phyloP scores from a whole-genome alignment of 2,113 vertebrate species.

The Oreocharis arfaki region DNA sequence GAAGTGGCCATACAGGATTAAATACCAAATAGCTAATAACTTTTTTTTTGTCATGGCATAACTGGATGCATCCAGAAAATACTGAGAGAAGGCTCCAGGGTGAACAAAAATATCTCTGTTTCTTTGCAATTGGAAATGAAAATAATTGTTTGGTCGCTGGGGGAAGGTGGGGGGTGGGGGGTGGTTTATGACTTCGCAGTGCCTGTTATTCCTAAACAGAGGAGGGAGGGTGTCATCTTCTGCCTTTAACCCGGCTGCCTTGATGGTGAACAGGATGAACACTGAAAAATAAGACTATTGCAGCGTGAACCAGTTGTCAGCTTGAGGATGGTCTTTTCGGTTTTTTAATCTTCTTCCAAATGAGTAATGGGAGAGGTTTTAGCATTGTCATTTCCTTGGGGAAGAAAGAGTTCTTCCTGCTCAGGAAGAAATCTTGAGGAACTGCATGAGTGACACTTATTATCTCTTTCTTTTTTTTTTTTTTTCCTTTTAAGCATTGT shows the following conservation, averaged over 20 bases:
- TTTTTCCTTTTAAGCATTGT: not conserved
- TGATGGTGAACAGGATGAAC: accelerated
- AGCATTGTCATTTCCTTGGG: not conserved
- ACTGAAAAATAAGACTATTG: not conserved
- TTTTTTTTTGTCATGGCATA: not conserved
- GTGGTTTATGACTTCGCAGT: not conserved
- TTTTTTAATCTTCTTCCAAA: not conserved
- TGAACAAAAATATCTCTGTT: not conserved
- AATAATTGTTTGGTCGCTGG: not conserved
- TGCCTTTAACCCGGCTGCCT: not conserved
- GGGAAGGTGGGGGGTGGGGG: too few species aligned
- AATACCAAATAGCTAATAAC: not conserved
- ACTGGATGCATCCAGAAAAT: not conserved
- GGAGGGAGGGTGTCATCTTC: not conserved
- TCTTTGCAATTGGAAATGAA: not conserved
- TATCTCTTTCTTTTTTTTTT: not conserved
- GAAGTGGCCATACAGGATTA: not conserved
- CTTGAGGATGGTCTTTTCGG: not conserved
- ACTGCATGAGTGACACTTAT: not conserved
- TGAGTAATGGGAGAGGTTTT: not conserved
- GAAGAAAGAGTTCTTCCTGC: not conserved
- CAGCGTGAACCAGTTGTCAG: not conserved
- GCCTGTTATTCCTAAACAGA: not conserved
- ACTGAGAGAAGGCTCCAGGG: not conserved
- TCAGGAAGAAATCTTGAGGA: not conserved